Evolutionary conservation across 2,797 vertebrate species (phyloP).

Genomic region (Monodelphis domestica): DNA sequence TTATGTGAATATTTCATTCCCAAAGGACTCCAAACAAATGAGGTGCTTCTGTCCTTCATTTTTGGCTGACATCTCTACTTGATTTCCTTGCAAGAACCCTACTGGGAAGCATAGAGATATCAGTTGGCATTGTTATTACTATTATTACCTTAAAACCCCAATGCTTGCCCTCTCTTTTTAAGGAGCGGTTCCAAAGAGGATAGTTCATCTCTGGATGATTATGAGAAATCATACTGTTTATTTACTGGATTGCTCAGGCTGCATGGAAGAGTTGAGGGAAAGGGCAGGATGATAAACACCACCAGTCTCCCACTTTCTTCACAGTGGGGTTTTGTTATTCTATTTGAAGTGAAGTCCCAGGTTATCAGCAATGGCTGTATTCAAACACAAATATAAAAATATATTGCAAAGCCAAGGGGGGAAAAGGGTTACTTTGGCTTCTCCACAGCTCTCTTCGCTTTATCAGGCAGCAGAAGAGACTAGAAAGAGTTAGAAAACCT

Average conservation of each 20-base stretch:
- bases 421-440: not conserved
- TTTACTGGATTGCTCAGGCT: not conserved
- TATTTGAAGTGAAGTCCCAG: not conserved
- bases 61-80: not conserved
- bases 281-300: not conserved
- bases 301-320: not conserved
- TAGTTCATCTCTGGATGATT: not conserved
- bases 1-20: not conserved
- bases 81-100: not conserved
- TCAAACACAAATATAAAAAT: not conserved
- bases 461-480: not conserved
- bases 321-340: not conserved
- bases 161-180: constrained; percentile 30
- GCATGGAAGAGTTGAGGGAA: not conserved
- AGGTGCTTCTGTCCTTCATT: not conserved
- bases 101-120: not conserved
- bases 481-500: not conserved
- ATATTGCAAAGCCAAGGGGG: not conserved
- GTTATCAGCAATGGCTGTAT: not conserved
- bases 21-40: not conserved
- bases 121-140: not conserved
- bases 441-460: not conserved
- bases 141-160: constrained; percentile 3
- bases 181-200: not conserved
- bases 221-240: not conserved